Evolutionary conservation across 2,113 vertebrate genomes (phyloP), one percentile per base, ranked within the genome.

Genomic region (Psammodynastes pulverulentus): DNA sequence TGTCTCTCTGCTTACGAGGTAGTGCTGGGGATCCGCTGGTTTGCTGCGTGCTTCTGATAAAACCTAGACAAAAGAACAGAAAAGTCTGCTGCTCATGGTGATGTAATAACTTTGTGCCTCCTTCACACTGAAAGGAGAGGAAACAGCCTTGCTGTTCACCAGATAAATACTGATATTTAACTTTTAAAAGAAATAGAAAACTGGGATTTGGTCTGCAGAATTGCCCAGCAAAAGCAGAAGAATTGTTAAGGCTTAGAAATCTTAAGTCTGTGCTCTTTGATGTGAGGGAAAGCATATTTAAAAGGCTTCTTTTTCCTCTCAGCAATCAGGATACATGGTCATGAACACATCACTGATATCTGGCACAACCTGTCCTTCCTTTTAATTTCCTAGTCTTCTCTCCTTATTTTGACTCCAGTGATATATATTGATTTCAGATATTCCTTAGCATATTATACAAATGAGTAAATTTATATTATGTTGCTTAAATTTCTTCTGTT

Each of bases 1-100:
- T 99, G 94, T 99, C 99, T 94, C 99, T 97, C 79, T 99, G 99
- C 94, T 99, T 99, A 93, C 99, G 98, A 91, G 99, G 99, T 94
- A 99, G 97, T 0, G 99, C 99, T 0, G 99, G 99, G 79, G 99
- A 99, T 91, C 98, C 98, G 0, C 97, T 97, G 0, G 98, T 94
- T 12, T 96, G 94, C 95, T 97, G 97, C 84, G 97, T 93, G 94
- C 96, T 97, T 96, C 98, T 92, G 96, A 98, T 97, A 97, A 98
- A 96, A 92, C 98, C 99, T 99, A 92, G 51, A 86, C 90, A 93
- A 89, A 94, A 95, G 90, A 94, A 88, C 39, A 90, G 53, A 90
- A 43, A 23, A 86, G 0, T 24, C 9, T 51, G 67, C 34, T n/a
- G 79, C 43, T 84, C 85, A 1, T 4, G 34, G 79, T 10, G 52